Evolutionary conservation across 2,797 vertebrate species (phyloP).

Genomic region (Tamandua tetradactyla): DNA sequence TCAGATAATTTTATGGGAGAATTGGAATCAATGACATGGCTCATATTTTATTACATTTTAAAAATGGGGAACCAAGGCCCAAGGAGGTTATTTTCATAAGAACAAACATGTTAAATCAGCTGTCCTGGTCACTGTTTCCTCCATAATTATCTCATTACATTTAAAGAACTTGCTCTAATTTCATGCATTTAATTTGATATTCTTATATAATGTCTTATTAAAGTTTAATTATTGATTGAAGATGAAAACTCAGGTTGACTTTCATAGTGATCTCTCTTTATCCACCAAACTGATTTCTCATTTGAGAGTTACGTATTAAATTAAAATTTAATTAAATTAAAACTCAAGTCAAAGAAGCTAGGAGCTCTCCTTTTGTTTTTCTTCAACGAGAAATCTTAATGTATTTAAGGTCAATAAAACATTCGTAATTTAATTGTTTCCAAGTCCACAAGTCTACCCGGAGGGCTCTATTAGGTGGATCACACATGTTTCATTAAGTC

Average conservation of each 20-base stretch:
- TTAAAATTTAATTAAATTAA: constrained; percentile 65
- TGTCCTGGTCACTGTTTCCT: constrained; percentile 12
- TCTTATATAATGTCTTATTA: constrained; percentile 67
- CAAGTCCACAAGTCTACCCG: background rate
- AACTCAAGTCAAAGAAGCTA: constrained; percentile 47
- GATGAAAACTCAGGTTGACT: constrained; percentile 68
- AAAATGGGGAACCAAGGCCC: background rate
- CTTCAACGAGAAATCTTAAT: background rate
- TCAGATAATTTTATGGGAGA: background rate
- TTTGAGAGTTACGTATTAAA: constrained; percentile 73
- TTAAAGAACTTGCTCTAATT: constrained; percentile 68
- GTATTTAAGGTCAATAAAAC: background rate
- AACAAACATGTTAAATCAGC: constrained; percentile 29
- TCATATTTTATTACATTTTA: background rate
- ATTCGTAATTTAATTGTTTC: constrained; percentile 5
- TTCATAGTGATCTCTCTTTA: constrained; percentile 49
- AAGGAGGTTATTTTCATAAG: constrained; percentile 51
- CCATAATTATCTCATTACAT: constrained; percentile 69
- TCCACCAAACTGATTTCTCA: constrained; percentile 68
- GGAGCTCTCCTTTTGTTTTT: background rate
- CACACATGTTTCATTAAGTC: background rate
- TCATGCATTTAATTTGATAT: constrained; percentile 68
- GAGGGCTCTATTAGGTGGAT: background rate
- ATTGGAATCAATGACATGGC: background rate
- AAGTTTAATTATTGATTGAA: constrained; percentile 73